Conservation (phyloP, 2,888 invertebrate genomes). For the Coleophora deauratella region DNA sequence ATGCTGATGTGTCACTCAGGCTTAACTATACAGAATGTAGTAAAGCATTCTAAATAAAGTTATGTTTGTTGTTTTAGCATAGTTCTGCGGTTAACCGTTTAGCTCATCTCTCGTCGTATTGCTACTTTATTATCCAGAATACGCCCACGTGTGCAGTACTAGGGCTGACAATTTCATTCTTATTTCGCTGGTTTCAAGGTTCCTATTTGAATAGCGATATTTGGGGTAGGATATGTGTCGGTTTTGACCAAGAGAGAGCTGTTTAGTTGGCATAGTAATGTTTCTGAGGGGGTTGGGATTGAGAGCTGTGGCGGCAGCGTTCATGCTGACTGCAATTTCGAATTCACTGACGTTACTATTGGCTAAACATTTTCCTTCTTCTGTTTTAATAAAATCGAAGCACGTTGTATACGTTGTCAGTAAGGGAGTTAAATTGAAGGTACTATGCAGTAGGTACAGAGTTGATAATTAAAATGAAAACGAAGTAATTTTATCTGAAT, state of each 20-base stretch:
- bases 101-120: slow-evolving; percentile 29
- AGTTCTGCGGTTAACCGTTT: slow-evolving; percentile 55
- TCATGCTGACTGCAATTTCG: slow-evolving; percentile 33
- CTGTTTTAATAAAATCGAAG: too few species aligned
- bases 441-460: too few species aligned
- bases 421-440: too few species aligned
- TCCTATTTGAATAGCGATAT: slow-evolving; percentile 14
- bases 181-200: slow-evolving; percentile 17
- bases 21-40: slow-evolving; percentile 10
- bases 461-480: too few species aligned
- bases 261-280: slow-evolving; percentile 62
- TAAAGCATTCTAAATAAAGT: slow-evolving; percentile 22
- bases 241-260: slow-evolving; percentile 45
- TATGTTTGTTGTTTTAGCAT: slow-evolving; percentile 46
- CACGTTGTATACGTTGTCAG: too few species aligned
- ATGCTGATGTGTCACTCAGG: not conserved
- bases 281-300: slow-evolving; percentile 48
- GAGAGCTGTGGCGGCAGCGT: slow-evolving; percentile 39
- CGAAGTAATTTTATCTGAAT: too few species aligned
- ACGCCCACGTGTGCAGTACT: slow-evolving; percentile 26
- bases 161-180: slow-evolving; percentile 17
- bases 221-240: too few species aligned
- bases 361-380: too few species aligned
- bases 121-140: slow-evolving; percentile 30
- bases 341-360: too few species aligned